These are phyloP conservation scores for Druon quercuslanigerum DNA, from an alignment of 1,140 invertebrate genomes.

Conservation along the genomic window DNA sequence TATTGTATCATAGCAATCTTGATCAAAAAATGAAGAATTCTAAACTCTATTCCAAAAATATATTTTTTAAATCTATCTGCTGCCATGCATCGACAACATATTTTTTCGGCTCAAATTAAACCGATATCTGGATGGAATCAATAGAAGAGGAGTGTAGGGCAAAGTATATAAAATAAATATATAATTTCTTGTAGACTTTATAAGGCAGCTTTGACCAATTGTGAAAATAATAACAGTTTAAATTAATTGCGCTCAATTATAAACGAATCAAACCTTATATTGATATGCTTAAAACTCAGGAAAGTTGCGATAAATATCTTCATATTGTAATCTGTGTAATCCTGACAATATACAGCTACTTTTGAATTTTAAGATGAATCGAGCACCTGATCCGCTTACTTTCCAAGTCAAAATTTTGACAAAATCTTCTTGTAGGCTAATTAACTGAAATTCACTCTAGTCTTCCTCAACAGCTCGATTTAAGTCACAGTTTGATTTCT, in stretches of 20 bases:
- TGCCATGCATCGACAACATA: not conserved
- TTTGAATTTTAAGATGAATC: not conserved
- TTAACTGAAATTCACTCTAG: constrained; percentile 34
- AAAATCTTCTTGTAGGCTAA: not conserved
- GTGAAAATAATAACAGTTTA: not conserved
- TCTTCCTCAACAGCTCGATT: constrained; percentile 27
- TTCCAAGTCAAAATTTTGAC: not conserved
- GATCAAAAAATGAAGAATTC: not conserved
- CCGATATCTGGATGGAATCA: constrained; percentile 15
- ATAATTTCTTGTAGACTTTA: constrained; percentile 28
- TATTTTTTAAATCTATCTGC: constrained; percentile 11
- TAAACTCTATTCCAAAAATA: constrained; percentile 9
- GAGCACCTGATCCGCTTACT: not conserved
- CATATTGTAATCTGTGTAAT: not conserved
- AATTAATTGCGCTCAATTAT: not conserved
- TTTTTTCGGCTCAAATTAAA: not conserved
- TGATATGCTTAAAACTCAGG: constrained; percentile 9
- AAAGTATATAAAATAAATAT: constrained; percentile 10
- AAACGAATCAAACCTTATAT: not conserved
- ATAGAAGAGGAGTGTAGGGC: not conserved
- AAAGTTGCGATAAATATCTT: not conserved
- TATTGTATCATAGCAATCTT: not conserved
- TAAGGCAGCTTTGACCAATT: constrained; percentile 41
- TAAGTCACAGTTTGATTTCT: constrained; percentile 23
- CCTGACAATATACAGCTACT: not conserved